Base-by-base conservation (phyloP, 1,140 invertebrate species). In the Hydropsyche tenuis region DNA sequence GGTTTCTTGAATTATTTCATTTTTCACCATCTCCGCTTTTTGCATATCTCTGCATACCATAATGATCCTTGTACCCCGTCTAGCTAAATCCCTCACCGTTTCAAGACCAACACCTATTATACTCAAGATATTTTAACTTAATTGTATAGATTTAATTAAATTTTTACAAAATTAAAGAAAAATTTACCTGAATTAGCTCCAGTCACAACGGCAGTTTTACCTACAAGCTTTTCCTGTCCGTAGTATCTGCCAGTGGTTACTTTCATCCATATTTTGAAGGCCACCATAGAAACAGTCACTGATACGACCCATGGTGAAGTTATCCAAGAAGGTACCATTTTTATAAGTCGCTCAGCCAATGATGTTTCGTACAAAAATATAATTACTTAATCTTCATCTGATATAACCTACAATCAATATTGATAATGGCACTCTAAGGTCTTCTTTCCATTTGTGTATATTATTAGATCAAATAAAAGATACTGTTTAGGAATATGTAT, bases 181-280 rank as follows among this genome's bases (percentile, higher is more conserved):
- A 85, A 74, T 87, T 78, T 70, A 75, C 95, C 95, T 53, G 89
- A 89, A 83, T 93, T 96, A 0, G 90, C 88, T 53, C 95, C 94
- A 14, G 94, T 96, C 1, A 96, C 84, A 69, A 96, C 89, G 1
- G 90, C 86, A n/a, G 93, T 87, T 86, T 95, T 94, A 1, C 86
- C 88, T 71, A 88, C 84, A 14, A 81, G 81, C 72, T 86, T 78
- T 2, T 85, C 83, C 56, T 85, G 43, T 37, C 74, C 60, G 14
- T 43, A 48, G 18, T 62, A 75, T 18, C 16, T 43, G 0, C 76
- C 76, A 4, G 60, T 46, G 2, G 76, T 69, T 2, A 62, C 0
- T 27, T 71, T 77, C 60, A 75, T 53, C 60, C 66, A 77, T 14
- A 77, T 0, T 72, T 77, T 77, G 27, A 75, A 66, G 16, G 42